Evolutionary conservation across 2,113 vertebrate genomes (phyloP), one percentile per base, ranked within the genome.

Genomic region (Sceloporus tristichus): DNA sequence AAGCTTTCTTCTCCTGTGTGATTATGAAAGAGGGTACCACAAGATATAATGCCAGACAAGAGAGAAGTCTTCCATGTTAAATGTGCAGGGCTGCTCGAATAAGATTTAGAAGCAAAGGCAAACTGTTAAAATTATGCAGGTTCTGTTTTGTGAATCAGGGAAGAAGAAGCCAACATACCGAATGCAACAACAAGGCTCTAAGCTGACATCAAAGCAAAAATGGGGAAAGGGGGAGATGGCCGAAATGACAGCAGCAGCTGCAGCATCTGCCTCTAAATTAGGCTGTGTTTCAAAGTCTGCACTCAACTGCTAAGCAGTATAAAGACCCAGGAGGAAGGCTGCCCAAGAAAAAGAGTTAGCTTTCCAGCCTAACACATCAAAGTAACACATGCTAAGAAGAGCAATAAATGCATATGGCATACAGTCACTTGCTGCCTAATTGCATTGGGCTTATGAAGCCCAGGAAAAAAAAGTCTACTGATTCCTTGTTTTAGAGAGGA

Each of bases 231-330:
- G 97, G 94, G 95, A 96, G 97, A 97, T 96, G 97, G 97, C 96
- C 97, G 96, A 97, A 98, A 98, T 98, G 95, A 98, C 97, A 98
- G 97, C 97, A 97, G 97, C 98, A 98, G 98, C 98, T 99, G 98
- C 98, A 98, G 97, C 96, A 98, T 98, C 97, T 95, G 96, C 97
- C 97, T 97, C 95, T 95, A 97, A 97, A 97, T 98, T 97, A 98
- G 98, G 97, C 97, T 96, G 96, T 96, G 98, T 97, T 98, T 98
- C 97, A 98, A 98, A 98, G 97, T 97, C 97, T 97, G 98, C 94
- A 97, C 98, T 98, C 98, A 98, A 98, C 98, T 98, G 98, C 96
- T 97, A 97, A 98, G 96, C 97, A 96, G 97, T 91, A 98, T 98
- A 98, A 98, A 98, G 97, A 98, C 98, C 96, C 98, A 97, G 98